phyloP scores from a whole-genome alignment of 2,888 invertebrate species.

The Pyrochroa serraticornis region DNA sequence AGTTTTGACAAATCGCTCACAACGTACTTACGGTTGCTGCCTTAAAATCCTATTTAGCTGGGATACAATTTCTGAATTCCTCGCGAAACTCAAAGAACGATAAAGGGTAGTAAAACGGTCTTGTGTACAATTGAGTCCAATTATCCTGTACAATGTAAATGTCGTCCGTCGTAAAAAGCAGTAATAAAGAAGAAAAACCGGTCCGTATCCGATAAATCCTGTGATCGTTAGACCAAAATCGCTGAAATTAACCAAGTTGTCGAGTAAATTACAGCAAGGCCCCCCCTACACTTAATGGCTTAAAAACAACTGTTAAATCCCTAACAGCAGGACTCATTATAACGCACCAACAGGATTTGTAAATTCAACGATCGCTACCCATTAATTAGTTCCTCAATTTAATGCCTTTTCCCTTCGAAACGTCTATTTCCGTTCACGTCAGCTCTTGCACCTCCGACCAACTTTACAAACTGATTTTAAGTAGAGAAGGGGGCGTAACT shows the following conservation, averaged over 20 bases:
- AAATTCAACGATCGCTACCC: conserved; percentile 19
- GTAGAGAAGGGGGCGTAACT: conserved; percentile 19
- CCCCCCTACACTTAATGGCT: conserved; percentile 2
- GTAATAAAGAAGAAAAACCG: no score
- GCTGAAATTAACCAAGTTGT: not conserved
- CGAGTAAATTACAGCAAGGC: not conserved
- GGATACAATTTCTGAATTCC: no score
- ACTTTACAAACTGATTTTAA: conserved; percentile 28
- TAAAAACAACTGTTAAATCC: conserved; percentile 17
- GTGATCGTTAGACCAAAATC: conserved; percentile 1
- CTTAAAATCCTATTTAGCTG: no score
- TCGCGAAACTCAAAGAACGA: no score
- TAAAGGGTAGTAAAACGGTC: no score
- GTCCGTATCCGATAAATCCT: not conserved
- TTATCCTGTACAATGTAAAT: no score
- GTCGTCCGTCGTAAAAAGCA: no score
- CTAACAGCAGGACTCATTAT: conserved; percentile 14
- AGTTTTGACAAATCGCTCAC: no score
- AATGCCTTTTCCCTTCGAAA: conserved; percentile 15
- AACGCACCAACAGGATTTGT: conserved; percentile 22
- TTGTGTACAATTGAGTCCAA: no score
- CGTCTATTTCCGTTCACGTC: conserved; percentile 27
- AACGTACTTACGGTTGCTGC: no score
- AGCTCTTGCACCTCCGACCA: conserved; percentile 10
- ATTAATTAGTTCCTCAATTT: conserved; percentile 26